Conservation (phyloP, 2,888 invertebrate genomes). For the Athalia rosae region DNA sequence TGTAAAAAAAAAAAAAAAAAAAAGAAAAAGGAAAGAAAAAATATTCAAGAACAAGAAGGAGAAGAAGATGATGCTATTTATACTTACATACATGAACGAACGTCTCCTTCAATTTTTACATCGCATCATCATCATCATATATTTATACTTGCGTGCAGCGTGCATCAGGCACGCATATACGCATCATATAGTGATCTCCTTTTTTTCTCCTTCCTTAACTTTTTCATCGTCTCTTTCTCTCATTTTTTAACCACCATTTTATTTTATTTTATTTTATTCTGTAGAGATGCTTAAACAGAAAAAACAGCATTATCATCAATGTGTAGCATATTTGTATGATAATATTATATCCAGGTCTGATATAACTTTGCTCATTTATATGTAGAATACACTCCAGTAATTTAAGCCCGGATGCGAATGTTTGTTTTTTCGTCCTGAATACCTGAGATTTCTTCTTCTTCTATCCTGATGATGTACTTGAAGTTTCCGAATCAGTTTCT, state of each 20-base stretch:
- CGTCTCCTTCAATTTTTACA: constrained; percentile 36
- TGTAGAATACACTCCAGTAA: background rate
- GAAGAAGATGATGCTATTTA: constrained; percentile 14
- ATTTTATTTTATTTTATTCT: background rate
- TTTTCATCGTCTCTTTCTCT: background rate
- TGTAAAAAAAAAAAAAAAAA: too few species aligned
- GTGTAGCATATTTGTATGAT: too few species aligned
- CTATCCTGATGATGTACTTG: background rate
- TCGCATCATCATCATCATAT: background rate
- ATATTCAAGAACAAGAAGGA: too few species aligned
- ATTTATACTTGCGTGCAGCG: constrained; percentile 24
- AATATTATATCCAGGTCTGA: too few species aligned
- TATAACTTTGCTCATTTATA: too few species aligned
- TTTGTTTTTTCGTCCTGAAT: constrained; percentile 28
- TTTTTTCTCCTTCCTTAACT: background rate
- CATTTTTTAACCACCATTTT: background rate
- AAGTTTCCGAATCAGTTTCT: too few species aligned
- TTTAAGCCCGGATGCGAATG: background rate
- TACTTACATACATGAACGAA: constrained; percentile 22
- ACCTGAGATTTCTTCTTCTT: constrained; percentile 19
- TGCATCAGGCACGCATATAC: constrained; percentile 2
- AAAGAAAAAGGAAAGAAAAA: too few species aligned
- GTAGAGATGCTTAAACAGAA: background rate
- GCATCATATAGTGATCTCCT: background rate
- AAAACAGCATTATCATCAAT: background rate